Percentiles rank a stretch among this genome's conserved stretches.
phyloP scores from a whole-genome alignment of 2,797 vertebrate species.

The Hipposideros larvatus region DNA sequence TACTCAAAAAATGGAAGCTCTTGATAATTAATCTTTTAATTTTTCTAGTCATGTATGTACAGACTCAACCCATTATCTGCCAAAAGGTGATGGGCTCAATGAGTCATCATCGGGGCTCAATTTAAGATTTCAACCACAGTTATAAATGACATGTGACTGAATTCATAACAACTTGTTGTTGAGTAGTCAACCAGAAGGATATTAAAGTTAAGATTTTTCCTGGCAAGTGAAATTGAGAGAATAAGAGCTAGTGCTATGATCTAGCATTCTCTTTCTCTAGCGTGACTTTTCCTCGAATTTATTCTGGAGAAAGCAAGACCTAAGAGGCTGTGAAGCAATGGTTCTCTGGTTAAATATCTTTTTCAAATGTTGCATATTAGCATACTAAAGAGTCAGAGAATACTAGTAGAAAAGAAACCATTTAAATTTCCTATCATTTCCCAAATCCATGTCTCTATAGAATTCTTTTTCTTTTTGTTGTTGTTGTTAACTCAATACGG shows the following conservation, averaged over 20 bases:
- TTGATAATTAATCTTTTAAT: background rate
- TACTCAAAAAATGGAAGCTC: background rate
- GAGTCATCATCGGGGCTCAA: background rate
- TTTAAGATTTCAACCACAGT: background rate
- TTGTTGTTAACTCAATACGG: background rate
- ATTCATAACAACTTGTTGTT: background rate
- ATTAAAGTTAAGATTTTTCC: background rate
- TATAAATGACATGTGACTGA: slow-evolving; percentile 29
- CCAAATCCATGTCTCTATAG: background rate
- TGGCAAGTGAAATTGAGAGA: slow-evolving; percentile 17
- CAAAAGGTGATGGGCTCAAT: background rate
- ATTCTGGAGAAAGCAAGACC: background rate
- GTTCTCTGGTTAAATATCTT: slow-evolving; percentile 8
- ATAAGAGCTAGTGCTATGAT: background rate
- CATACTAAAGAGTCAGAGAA: background rate
- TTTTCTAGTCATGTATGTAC: background rate
- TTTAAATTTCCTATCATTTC: slow-evolving; percentile 36
- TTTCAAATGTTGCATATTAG: background rate
- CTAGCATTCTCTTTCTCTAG: background rate
- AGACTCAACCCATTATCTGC: background rate
- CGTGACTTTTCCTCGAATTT: slow-evolving; percentile 6
- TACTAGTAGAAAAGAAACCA: background rate
- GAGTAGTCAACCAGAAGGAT: background rate
- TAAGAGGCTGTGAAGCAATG: background rate
- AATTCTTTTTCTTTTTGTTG: background rate